Percentiles rank a stretch among this genome's conserved stretches.
phyloP scores from a whole-genome alignment of 1,140 invertebrate species.

The Antheraea mylitta region DNA sequence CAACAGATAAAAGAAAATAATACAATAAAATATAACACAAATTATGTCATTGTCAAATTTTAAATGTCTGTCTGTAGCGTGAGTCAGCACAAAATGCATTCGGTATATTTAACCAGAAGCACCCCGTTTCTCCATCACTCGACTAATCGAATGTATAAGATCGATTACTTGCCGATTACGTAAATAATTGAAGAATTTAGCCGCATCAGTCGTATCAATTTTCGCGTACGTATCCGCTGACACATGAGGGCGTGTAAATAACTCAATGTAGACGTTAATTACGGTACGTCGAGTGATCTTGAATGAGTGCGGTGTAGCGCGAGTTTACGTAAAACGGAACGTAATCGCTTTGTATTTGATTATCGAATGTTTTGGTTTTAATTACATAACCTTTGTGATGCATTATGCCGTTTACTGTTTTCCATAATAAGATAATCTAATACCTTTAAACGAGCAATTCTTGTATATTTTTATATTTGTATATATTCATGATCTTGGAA shows the following conservation, averaged over 20 bases:
- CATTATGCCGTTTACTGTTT: neutral
- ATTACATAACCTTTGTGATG: neutral
- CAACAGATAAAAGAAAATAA: too few species aligned
- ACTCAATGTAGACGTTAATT: slow-evolving; percentile 66
- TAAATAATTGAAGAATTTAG: slow-evolving; percentile 40
- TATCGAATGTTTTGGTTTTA: slow-evolving; percentile 21
- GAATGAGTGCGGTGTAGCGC: slow-evolving; percentile 34
- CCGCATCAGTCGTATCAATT: slow-evolving; percentile 12
- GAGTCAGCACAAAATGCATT: too few species aligned
- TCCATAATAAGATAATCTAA: too few species aligned
- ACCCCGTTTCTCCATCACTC: neutral
- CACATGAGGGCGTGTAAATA: slow-evolving; percentile 72
- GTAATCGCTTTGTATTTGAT: slow-evolving; percentile 28
- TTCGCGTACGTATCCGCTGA: slow-evolving; percentile 52
- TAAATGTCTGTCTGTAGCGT: too few species aligned
- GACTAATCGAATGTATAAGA: slow-evolving; percentile 17
- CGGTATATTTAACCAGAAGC: too few species aligned
- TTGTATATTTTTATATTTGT: too few species aligned
- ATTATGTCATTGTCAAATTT: too few species aligned
- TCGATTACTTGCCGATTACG: slow-evolving; percentile 22
- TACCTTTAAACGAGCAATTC: too few species aligned
- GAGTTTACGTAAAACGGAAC: slow-evolving; percentile 31
- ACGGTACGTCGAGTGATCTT: slow-evolving; percentile 46
- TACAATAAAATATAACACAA: too few species aligned
- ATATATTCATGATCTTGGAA: too few species aligned